Evolutionary conservation across 2,113 vertebrate genomes (phyloP), one percentile per base, ranked within the genome.

Genomic region (Labeo catla): DNA sequence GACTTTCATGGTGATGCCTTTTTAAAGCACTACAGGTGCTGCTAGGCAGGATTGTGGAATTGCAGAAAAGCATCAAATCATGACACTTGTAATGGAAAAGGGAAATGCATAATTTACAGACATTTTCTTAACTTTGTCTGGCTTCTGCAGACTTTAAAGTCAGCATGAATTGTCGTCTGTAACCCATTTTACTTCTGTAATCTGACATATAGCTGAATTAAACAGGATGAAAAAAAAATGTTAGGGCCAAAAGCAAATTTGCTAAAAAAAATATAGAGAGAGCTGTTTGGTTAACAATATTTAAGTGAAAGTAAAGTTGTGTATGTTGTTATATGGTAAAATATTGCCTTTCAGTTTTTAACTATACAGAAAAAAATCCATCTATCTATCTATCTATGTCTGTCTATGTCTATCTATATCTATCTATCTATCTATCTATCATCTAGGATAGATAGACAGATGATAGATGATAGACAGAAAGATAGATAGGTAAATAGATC

Each of bases 61-160:
- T 54, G 81, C 47, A 15, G 28, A 70, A 39, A 70, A 70, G 47
- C 65, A n/a, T 39, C 65, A 68, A 70, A 70, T 66, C 63, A 66
- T 81, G 61, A 81, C n/a, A 66, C 8, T 7, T 83, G 16, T 65
- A 81, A 65, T 49, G n/a, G 57, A 81, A 81, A 66, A 39, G 47
- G 6, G 65, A 70, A 54, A 66, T 70, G 47, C 16, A 70, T 70
- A 8, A 68, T 70, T 70, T 70, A 49, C 78, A 68, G 43, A 28
- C 23, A 63, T 63, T 76, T 61, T 59, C 28, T 23, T 8, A 61
- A n/a, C 23, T 74, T 78, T 54, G 52, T 36, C 16, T 78, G 28
- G 76, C 21, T 78, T 78, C 50, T 21, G 9, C 76, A 78, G 52
- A 78, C 76, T 39, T 76, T 50, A 73, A 73, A 73, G 43, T 15